Percentiles rank a stretch among this genome's conserved stretches.
Evolutionary conservation across 1,140 invertebrate species (phyloP).

Genomic region (Hirudo medicinalis): DNA sequence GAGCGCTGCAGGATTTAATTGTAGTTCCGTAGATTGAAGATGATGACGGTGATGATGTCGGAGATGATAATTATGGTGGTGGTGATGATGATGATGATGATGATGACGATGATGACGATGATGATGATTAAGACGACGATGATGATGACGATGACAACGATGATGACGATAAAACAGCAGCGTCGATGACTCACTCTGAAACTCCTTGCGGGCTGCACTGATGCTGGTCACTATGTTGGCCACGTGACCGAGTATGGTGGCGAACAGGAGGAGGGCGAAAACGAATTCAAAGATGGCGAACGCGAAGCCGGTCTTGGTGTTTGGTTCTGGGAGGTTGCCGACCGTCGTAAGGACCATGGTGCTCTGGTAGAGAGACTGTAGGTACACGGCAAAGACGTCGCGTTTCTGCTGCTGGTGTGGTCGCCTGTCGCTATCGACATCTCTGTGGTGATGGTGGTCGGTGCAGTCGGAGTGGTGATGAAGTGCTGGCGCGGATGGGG

Average conservation of each 20-base stretch:
- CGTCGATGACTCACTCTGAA: slow-evolving; percentile 37
- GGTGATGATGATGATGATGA: too few species aligned
- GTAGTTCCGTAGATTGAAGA: too few species aligned
- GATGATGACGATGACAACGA: not conserved
- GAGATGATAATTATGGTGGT: too few species aligned
- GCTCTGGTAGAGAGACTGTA: slow-evolving; percentile 96
- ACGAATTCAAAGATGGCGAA: slow-evolving; percentile 39
- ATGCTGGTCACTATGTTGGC: slow-evolving; percentile 42
- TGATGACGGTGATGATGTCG: too few species aligned
- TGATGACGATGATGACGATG: too few species aligned
- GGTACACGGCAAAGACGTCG: slow-evolving; percentile 50
- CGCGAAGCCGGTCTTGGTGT: slow-evolving; percentile 56
- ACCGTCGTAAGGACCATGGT: slow-evolving; percentile 86
- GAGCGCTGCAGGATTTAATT: too few species aligned
- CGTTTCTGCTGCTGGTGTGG: slow-evolving; percentile 12
- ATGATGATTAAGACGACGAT: not conserved
- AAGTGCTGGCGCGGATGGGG: too few species aligned
- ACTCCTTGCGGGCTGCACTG: slow-evolving; percentile 40
- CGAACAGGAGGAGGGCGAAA: slow-evolving; percentile 40
- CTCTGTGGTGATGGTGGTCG: too few species aligned
- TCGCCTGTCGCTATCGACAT: not conserved
- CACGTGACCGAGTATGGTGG: slow-evolving; percentile 40
- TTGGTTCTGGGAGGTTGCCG: slow-evolving; percentile 50
- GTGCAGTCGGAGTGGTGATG: too few species aligned
- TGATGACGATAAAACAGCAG: not conserved